Base-by-base conservation (phyloP, 1,140 invertebrate species). In the Drosophila nigrodunni region DNA sequence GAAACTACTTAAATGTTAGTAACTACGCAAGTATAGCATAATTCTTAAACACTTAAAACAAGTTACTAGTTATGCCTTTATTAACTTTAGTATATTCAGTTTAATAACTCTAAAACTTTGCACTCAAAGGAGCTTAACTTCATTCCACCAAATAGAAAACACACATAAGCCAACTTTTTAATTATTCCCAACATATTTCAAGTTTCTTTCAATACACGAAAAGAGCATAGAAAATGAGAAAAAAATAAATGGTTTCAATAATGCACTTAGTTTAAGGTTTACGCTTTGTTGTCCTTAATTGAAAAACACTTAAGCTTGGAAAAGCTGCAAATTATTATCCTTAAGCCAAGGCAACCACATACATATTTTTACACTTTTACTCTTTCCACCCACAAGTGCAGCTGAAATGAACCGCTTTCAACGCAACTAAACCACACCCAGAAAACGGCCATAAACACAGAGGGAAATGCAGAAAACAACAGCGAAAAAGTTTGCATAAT, bases 401-500 rank as follows among this genome's bases (percentile, higher is more conserved):
- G 41, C 55, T 21, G 1, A 43, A 35, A 80, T 71, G 80, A 72
- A 39, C 35, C 37, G 66, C 65, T 80, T 80, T 74, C 78, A 75
- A 75, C 78, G 44, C 62, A 49, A 57, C 41, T 43, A 11, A 44
- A n/a, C 44, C 70, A 61, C 46, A 77, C 55, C 46, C 49, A 57
- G 47, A 55, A 47, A 10, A 47, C 44, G 61, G 8, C 35, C 37
- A 58, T 34, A 52, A 46, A 58, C 60, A 76, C 77, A 81, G 64
- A 67, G 69, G 57, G 11, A 21, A 58, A 58, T 58, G 25, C 46
- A 60, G 46, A 68, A 77, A 74, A 80, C 68, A 69, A 65, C 37
- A 39, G 66, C 72, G 66, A 70, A 82, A 85, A 86, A 86, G 70
- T 86, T 69, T 86, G 82, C 79, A 85, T 85, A 85, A 85, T 85